Evolutionary conservation across 2,797 vertebrate species (phyloP), one percentile per base, ranked within the genome.

Genomic region (Mormyrus proboscirostris): DNA sequence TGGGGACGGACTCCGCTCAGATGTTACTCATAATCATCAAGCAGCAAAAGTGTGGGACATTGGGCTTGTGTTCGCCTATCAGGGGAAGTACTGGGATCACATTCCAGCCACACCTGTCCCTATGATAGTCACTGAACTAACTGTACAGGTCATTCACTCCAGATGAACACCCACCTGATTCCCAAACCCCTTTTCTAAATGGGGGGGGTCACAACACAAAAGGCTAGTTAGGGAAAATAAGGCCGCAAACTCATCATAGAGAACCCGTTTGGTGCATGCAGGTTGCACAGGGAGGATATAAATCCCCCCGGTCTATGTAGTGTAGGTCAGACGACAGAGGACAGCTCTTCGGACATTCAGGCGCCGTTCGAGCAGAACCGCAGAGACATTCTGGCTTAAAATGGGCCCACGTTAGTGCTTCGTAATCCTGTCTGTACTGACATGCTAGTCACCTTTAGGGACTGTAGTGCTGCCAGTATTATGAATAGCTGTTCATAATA

Each of bases 391-490:
- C 44, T 6, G 16, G 44, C 44, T 9, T 9, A 4, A 87, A 62
- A 87, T 9, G 62, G 51, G 65, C 22, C 29, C 55, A 51, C 62
- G 41, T 69, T 50, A 51, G 87, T 33, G 53, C 76, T 50, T 88
- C 76, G 79, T 82, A 88, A 69, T 83, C 38, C 85, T 82, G 47
- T 59, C 7, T 51, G 51, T 33, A 57, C 88, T n/a, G 41, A 76
- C 51, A 50, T 73, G 53, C 16, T 9, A 0, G 9, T 22, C 6
- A 85, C 19, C 10, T 29, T 6, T 47, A 82, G 38, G 55, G 62
- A 90, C 47, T 88, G 90, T 91, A 90, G 89, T 88, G 89, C 90
- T 88, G 19, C 87, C 79, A 38, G 79, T 69, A 82, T 88, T 55
- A 83, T 84, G 65, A 90, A 85, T 88, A 86, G 69, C 69, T 76